These are phyloP conservation scores for Apostichopus japonicus DNA, from an alignment of 35 echinoderm and acorn worm species.

Conservation along the genomic window DNA sequence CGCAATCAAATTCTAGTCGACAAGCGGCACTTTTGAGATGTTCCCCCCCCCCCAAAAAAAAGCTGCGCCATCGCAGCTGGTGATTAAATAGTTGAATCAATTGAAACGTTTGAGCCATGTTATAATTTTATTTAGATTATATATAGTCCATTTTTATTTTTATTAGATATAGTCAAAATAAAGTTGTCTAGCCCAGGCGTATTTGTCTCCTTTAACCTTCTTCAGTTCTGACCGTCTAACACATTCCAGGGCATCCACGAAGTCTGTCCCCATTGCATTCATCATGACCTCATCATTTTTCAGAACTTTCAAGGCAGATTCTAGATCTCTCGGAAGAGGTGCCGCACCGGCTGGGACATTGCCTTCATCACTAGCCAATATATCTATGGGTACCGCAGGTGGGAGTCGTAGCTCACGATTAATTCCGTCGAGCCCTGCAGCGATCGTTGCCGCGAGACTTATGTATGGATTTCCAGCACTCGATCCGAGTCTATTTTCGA, in stretches of 20 bases:
- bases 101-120: no score
- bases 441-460: slow-evolving; percentile 57
- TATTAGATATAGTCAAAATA: background rate
- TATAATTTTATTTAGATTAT: no score
- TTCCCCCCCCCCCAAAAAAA: no score
- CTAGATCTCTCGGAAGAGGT: background rate
- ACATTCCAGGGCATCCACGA: background rate
- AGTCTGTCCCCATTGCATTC: background rate
- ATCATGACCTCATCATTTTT: background rate
- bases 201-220: background rate
- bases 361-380: background rate
- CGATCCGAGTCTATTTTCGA: slow-evolving; percentile 51
- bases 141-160: no score
- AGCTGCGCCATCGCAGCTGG: no score
- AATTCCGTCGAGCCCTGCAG: slow-evolving; percentile 61
- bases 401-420: slow-evolving; percentile 22
- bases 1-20: no score
- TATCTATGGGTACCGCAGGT: background rate
- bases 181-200: background rate
- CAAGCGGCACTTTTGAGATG: no score
- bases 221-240: background rate
- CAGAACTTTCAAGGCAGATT: background rate
- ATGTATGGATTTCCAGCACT: slow-evolving; percentile 58
- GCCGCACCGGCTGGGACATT: background rate
- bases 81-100: no score